phyloP scores from a whole-genome alignment of 2,888 invertebrate genomes.

The Amphiduros pacificus region DNA sequence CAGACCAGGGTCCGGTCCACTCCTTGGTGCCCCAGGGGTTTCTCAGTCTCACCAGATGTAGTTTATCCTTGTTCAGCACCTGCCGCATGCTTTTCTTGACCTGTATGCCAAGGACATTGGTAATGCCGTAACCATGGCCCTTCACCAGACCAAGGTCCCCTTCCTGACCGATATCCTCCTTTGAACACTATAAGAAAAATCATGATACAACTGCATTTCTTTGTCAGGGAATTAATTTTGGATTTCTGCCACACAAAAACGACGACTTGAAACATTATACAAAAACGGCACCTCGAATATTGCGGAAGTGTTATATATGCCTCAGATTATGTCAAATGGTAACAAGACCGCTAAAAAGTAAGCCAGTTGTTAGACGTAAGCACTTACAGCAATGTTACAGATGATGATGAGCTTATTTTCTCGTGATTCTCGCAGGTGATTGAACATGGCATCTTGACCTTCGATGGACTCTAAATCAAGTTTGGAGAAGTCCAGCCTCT shows the following conservation, averaged over 20 bases:
- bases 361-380: too few relatives aligned
- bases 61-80: background rate
- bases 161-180: constrained; percentile 38
- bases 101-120: constrained; percentile 61
- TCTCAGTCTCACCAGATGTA: constrained; percentile 15
- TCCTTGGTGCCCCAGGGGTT: constrained; percentile 25
- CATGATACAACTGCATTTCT: too few relatives aligned
- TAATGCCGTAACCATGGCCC: constrained; percentile 67
- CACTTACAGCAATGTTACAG: constrained; percentile 62
- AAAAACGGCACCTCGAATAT: too few relatives aligned
- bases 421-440: constrained; percentile 61
- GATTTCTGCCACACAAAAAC: too few relatives aligned
- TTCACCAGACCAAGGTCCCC: constrained; percentile 61
- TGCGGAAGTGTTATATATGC: too few relatives aligned
- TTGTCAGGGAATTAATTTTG: too few relatives aligned
- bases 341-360: too few relatives aligned
- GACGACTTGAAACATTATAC: too few relatives aligned
- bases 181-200: constrained; percentile 33
- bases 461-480: constrained; percentile 47
- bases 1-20: constrained; percentile 25
- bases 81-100: constrained; percentile 22
- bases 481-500: constrained; percentile 57
- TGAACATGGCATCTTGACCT: constrained; percentile 58
- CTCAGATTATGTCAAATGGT: too few relatives aligned
- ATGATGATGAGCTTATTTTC: constrained; percentile 66